Base-by-base conservation (phyloP, 2,113 vertebrate genomes). In the Aleadryas rufinucha region DNA sequence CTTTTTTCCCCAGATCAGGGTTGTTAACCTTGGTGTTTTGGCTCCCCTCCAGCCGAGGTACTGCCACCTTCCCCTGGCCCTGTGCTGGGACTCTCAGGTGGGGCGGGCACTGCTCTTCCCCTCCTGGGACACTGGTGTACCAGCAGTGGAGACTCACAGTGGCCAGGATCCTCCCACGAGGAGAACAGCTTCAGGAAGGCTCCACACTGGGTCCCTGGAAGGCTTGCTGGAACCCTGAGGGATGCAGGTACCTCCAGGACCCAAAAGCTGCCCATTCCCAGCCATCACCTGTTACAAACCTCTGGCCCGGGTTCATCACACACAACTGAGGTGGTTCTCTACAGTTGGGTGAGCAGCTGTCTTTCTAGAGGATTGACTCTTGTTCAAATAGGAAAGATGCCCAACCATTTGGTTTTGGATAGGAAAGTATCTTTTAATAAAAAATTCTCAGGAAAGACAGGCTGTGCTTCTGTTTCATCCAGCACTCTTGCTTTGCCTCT, bases 91-190 rank as follows among this genome's bases (percentile, higher is more conserved):
- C n/a, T 61, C 37, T 24, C 63, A 26, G 27, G 24, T 45, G 26
- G 42, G 39, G 52, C 59, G 65, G 39, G 21, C 2, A 0, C 50
- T 94, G 64, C 45, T 42, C 23, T 84, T 60, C 53, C 26, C 2
- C 0, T 77, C 54, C 59, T 30, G 61, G n/a, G 26, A 57, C 11
- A 13, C 27, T 6, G 19, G 19, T 24, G 44, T 61, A 15, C 50
- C 3, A 3, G 22, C 44, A 11, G 1, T 2, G 1, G 16, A 7
- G 16, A 45, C 27, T 49, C 60, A 81, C 45, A 31, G 47, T 7
- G n/a, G 37, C 37, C 70, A 65, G 44, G 30, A 47, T 21, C 31
- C 28, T 76, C 30, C 45, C 1, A 0, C 0, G 1, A 45, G 57
- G 28, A 64, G 42, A 44, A 63, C 18, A 35, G 39, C 47, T 94